Evolutionary conservation across 2,888 invertebrate species (phyloP), one percentile per base, ranked within the genome.

Genomic region (Platynereis dumerilii): DNA sequence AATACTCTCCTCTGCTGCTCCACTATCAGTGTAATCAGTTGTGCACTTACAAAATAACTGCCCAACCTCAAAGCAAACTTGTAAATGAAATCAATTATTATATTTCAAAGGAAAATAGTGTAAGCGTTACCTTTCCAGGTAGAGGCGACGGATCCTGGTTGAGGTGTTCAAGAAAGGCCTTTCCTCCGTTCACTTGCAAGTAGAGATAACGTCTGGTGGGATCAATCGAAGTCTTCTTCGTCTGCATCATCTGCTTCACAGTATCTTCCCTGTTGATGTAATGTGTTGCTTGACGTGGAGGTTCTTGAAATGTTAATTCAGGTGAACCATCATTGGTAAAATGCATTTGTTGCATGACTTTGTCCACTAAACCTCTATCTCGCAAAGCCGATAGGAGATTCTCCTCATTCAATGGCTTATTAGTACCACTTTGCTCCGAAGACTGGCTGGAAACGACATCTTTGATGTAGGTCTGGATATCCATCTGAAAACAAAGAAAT

Each of bases 381-480:
- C 75, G 71, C 17, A 81, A 69, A 12, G 75, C 88, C 3, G 79
- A 77, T 26, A 86, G 75, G 48, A 87, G 75, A 65, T 83, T 79
- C 42, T 80, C 79, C 61, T 84, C 85, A 28, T 76, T 77, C 42
- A 81, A 67, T 17, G 68, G 70, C 26, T 64, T 60, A 15, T 71
- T 64, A 20, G 78, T 72, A n/a, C 76, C 73, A 48, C 69, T 76
- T 20, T 76, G 71, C 70, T 81, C 74, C n/a, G 71, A 74, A 58
- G 78, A 72, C 65, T 76, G 72, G 69, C 34, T 34, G 5, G 34
- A 34, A 34, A 80, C 62, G 74, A 85, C 70, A 56, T 76, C 76
- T 26, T 75, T 67, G 20, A 81, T 78, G 34, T 73, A 71, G 20
- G 74, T 65, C 58, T 81, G 80, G 3, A 81, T 76, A 71, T 80